These are phyloP conservation scores for Drosophila suboccidentalis DNA, from an alignment of 2,888 invertebrate genomes.

Conservation along the genomic window DNA sequence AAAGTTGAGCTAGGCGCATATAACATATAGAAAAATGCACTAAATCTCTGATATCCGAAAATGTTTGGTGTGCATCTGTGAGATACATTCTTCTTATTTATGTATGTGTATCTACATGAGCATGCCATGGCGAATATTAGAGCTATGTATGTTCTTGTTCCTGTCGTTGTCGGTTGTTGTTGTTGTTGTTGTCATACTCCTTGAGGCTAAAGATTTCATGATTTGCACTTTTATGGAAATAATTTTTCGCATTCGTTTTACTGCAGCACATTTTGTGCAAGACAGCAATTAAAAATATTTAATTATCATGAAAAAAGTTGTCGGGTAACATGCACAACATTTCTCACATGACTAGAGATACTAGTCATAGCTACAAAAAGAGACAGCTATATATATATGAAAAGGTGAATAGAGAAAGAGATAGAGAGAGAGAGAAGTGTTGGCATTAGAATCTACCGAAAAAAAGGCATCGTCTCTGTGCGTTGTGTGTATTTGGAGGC, in stretches of 20 bases:
- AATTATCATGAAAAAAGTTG: slow-evolving; percentile 82
- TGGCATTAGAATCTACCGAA: slow-evolving; percentile 69
- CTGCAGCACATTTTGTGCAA: slow-evolving; percentile 73
- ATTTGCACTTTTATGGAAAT: slow-evolving; percentile 82
- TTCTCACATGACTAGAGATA: slow-evolving; percentile 72
- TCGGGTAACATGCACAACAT: slow-evolving; percentile 77
- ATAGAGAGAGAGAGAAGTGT: slow-evolving; percentile 3
- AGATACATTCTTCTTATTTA: slow-evolving; percentile 58
- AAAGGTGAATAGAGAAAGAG: neutral
- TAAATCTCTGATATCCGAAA: slow-evolving; percentile 82
- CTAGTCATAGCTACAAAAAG: slow-evolving; percentile 22
- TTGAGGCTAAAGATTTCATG: slow-evolving; percentile 78
- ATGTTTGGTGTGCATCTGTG: slow-evolving; percentile 68
- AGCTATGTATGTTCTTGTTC: slow-evolving; percentile 77
- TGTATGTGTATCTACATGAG: slow-evolving; percentile 59
- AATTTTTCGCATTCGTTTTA: slow-evolving; percentile 68
- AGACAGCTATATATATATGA: neutral
- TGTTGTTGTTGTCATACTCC: slow-evolving; percentile 40
- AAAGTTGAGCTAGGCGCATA: slow-evolving; percentile 33
- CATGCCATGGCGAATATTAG: slow-evolving; percentile 77
- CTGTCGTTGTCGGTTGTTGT: slow-evolving; percentile 14
- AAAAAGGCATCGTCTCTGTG: slow-evolving; percentile 22
- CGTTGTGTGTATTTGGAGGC: slow-evolving; percentile 41
- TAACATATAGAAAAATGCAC: slow-evolving; percentile 68
- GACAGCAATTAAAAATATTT: slow-evolving; percentile 81